These are phyloP conservation scores for Sebastes ruberrimus DNA, from an alignment of 2,797 vertebrate genomes.

Conservation along the genomic window DNA sequence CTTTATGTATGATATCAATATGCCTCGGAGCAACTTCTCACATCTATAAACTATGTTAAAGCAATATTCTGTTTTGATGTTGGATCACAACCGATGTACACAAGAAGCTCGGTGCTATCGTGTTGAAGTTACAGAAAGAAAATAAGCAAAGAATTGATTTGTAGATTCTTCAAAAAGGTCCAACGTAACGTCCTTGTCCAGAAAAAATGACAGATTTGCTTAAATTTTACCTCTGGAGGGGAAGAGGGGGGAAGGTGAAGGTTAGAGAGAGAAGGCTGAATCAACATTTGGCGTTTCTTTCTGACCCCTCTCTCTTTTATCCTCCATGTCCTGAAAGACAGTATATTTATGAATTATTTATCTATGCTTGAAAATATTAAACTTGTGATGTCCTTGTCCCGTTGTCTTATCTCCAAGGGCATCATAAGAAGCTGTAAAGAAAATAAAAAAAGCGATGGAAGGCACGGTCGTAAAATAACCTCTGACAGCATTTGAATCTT, in stretches of 20 bases:
- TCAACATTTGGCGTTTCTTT: constrained; percentile 75
- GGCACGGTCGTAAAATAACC: constrained; percentile 47
- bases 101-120: neutral
- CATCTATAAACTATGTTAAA: constrained; percentile 43
- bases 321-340: constrained; percentile 70
- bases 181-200: constrained; percentile 50
- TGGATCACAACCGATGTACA: constrained; percentile 1
- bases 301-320: constrained; percentile 74
- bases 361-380: constrained; percentile 80
- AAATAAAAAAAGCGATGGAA: constrained; percentile 35
- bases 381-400: constrained; percentile 79
- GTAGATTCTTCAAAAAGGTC: constrained; percentile 39
- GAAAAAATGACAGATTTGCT: constrained; percentile 68
- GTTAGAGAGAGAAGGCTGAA: constrained; percentile 73
- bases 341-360: constrained; percentile 82
- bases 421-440: constrained; percentile 65
- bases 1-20: constrained; percentile 33
- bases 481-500: constrained; percentile 65
- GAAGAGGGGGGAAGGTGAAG: constrained; percentile 51
- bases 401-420: constrained; percentile 77
- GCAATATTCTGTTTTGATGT: constrained; percentile 45
- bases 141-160: constrained; percentile 21
- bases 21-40: constrained; percentile 33
- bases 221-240: constrained; percentile 64
- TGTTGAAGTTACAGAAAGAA: constrained; percentile 8